Evolutionary conservation across 2,888 invertebrate species (phyloP).

Genomic region (Branchipolynoe longqiensis): DNA sequence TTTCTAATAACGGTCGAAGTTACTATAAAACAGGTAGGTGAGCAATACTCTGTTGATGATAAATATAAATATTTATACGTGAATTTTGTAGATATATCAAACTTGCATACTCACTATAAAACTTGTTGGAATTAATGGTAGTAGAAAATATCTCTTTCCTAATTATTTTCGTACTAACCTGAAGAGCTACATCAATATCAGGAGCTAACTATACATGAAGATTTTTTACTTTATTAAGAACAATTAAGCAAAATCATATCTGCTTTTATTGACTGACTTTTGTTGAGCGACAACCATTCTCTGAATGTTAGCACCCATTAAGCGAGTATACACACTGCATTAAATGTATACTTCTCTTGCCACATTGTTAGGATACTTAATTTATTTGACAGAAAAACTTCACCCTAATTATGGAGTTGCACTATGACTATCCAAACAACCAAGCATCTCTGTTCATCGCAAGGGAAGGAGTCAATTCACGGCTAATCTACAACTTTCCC

Average conservation of each 20-base stretch:
- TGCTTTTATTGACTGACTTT: background rate
- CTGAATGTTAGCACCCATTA: background rate
- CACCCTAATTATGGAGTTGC: slow-evolving; percentile 14
- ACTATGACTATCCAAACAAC: slow-evolving; percentile 42
- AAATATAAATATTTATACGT: background rate
- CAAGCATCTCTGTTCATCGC: background rate
- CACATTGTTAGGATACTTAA: background rate
- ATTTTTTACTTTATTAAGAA: no score
- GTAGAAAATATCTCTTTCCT: no score
- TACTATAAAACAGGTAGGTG: slow-evolving; percentile 24
- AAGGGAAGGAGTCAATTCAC: background rate
- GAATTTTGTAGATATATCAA: no score
- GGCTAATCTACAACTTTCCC: slow-evolving; percentile 23
- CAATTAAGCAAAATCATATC: background rate
- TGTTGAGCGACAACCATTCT: background rate
- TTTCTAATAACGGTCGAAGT: slow-evolving; percentile 18
- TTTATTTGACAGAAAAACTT: slow-evolving; percentile 16
- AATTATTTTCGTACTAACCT: no score
- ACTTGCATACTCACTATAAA: no score
- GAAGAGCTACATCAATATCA: no score
- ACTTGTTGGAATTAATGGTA: no score
- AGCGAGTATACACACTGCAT: background rate
- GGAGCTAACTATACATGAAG: background rate
- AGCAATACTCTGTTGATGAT: background rate
- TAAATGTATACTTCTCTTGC: background rate